Evolutionary conservation across 1,140 invertebrate genomes (phyloP), one percentile per base, ranked within the genome.

Genomic region (Monochamus saltuarius): DNA sequence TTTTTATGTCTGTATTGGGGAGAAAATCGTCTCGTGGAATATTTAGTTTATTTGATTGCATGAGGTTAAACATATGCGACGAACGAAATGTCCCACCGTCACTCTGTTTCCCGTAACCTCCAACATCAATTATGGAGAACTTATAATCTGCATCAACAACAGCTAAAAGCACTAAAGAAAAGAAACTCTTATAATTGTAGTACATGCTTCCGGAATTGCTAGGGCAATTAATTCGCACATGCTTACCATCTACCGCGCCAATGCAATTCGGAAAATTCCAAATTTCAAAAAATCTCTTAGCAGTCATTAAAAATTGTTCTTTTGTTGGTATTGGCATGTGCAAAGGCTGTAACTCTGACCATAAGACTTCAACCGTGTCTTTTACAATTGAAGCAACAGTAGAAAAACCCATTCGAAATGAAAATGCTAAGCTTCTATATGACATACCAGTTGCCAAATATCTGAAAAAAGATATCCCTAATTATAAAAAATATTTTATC

Each of bases 181-280:
- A 45, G 14, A 45, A 75, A 34, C 68, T 61, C 61, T 81, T 81
- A 59, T 81, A 79, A 64, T 81, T 81, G 52, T 66, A 76, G 70
- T 68, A 80, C 34, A 66, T 59, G 2, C 73, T 75, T 35, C 77
- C 77, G 52, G 65, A 66, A 46, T 75, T 54, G 10, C 43, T 11
- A 14, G 75, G 77, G 54, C 67, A 63, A 50, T 64, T 57, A 29
- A 78, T 67, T 47, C 64, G 40, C 13, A 78, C 63, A 61, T 78
- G 73, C 58, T 77, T 79, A 0, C 80, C 78, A 72, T 81, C 79
- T 11, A 81, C 67, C 14, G 78, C 73, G 35, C 75, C 75, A 22
- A 75, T 57, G 61, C 73, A 75, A 69, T 78, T 70, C 29, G 75
- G 72, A 56, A 77, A 73, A 63, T 77, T 49, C 63, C 72, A 73